Conservation (phyloP, 2,888 invertebrate species). For the Argynnis bischoffii region DNA sequence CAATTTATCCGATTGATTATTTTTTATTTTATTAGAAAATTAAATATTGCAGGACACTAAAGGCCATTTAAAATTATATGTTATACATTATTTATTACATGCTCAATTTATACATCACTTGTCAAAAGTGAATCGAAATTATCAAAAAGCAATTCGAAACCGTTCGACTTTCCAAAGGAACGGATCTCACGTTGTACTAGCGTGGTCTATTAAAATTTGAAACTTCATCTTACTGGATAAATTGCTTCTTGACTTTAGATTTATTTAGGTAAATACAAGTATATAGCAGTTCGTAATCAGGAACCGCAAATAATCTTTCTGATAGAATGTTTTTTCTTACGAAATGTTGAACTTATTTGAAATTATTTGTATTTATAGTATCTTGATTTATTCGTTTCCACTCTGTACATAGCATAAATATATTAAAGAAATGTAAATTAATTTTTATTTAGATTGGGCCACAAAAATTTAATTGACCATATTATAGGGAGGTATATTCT, state of each 20-base stretch:
- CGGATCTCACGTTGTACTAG: conserved; percentile 59
- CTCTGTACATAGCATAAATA: neutral
- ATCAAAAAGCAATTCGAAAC: conserved; percentile 74
- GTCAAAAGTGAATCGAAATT: conserved; percentile 53
- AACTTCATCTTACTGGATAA: conserved; percentile 76
- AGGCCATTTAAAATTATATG: no score
- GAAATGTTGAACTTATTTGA: conserved; percentile 1
- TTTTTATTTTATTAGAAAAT: no score
- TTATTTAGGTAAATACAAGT: conserved; percentile 61
- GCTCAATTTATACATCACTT: conserved; percentile 44
- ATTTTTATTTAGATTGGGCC: no score
- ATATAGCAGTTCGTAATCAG: conserved; percentile 58
- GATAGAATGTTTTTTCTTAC: conserved; percentile 40
- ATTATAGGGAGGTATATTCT: neutral
- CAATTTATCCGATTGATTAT: no score
- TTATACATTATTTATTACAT: conserved; percentile 26
- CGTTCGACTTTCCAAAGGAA: conserved; percentile 69
- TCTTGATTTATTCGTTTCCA: neutral
- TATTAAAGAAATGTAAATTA: no score
- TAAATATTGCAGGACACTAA: no score
- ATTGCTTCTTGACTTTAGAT: conserved; percentile 76
- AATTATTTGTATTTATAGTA: conserved; percentile 10
- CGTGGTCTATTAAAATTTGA: conserved; percentile 75
- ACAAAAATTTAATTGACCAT: no score
- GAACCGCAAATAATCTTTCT: conserved; percentile 65